Evolutionary conservation across 2,113 vertebrate genomes (phyloP).

Genomic region (Mus spicilegus): DNA sequence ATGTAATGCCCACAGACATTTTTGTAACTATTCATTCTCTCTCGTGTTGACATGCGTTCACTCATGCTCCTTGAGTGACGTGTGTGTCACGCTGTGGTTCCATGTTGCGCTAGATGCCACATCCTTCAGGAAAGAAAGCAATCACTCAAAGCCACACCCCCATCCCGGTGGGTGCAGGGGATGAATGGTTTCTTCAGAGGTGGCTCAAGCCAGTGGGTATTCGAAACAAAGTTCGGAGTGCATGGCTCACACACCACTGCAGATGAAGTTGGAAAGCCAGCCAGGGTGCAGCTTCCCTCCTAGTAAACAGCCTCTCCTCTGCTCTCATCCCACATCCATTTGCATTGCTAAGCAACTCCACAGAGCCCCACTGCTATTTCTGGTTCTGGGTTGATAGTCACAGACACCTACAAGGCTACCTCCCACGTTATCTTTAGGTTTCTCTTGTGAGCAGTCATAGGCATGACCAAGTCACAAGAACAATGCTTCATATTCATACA

Average conservation of each 20-base stretch:
- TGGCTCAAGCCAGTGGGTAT: neutral
- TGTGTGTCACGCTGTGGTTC: neutral
- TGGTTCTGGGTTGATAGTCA: slow-evolving; percentile 68
- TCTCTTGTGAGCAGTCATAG: slow-evolving; percentile 54
- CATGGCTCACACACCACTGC: neutral
- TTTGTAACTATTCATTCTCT: neutral
- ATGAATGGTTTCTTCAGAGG: neutral
- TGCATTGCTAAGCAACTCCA: slow-evolving; percentile 80
- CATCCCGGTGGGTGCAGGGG: neutral
- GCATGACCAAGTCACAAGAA: slow-evolving; percentile 42
- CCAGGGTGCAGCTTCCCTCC: slow-evolving; percentile 26
- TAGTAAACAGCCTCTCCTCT: slow-evolving; percentile 61
- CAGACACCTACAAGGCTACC: slow-evolving; percentile 76
- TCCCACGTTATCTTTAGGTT: slow-evolving; percentile 73
- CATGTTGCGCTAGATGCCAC: neutral
- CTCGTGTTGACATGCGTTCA: neutral
- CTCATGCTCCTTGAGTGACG: neutral
- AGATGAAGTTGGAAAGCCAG: slow-evolving; percentile 5
- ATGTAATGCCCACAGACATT: neutral
- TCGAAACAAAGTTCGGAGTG: neutral
- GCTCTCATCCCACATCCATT: slow-evolving; percentile 60
- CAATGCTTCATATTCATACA: neutral
- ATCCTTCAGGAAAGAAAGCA: neutral
- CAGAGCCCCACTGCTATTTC: slow-evolving; percentile 68
- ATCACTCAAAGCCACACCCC: neutral